Evolutionary conservation across 2,888 invertebrate genomes (phyloP).

Genomic region (Synergus laeviventris): DNA sequence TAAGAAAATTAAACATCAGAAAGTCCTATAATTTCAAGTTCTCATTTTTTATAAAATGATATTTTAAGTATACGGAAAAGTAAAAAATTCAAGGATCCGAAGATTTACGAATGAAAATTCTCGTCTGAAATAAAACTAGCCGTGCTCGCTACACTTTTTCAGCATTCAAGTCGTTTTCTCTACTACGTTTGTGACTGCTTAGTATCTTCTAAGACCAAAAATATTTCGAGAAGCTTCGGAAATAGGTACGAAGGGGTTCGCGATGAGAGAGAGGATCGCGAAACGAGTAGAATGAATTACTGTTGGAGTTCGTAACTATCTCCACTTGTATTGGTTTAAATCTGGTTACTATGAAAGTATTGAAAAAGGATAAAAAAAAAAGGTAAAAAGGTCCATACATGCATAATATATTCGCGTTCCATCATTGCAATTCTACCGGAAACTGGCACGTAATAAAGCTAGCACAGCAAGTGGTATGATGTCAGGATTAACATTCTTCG

Average conservation of each 20-base stretch:
- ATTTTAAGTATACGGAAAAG: background rate
- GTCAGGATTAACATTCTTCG: slow-evolving; percentile 35
- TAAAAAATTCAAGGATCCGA: background rate
- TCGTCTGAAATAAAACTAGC: background rate
- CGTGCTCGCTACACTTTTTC: background rate
- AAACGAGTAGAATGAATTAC: slow-evolving; percentile 39
- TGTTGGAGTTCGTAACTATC: background rate
- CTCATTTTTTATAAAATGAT: too few relatives aligned
- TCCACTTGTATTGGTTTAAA: background rate
- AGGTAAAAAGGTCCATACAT: background rate
- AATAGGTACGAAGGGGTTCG: slow-evolving; percentile 3
- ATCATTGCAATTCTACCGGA: slow-evolving; percentile 33
- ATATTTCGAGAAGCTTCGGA: background rate
- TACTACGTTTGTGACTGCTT: background rate
- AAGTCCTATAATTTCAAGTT: too few relatives aligned
- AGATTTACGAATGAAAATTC: background rate
- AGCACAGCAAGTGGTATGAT: slow-evolving; percentile 33
- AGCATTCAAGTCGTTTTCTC: background rate
- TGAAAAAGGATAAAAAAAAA: too few relatives aligned
- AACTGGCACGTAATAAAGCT: slow-evolving; percentile 35
- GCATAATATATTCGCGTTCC: slow-evolving; percentile 29
- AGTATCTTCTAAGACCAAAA: background rate
- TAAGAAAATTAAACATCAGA: too few relatives aligned
- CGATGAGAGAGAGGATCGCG: slow-evolving; percentile 9
- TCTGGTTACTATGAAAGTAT: background rate